Evolutionary conservation across 2,888 invertebrate genomes (phyloP).

Genomic region (Eupithecia centaureata): DNA sequence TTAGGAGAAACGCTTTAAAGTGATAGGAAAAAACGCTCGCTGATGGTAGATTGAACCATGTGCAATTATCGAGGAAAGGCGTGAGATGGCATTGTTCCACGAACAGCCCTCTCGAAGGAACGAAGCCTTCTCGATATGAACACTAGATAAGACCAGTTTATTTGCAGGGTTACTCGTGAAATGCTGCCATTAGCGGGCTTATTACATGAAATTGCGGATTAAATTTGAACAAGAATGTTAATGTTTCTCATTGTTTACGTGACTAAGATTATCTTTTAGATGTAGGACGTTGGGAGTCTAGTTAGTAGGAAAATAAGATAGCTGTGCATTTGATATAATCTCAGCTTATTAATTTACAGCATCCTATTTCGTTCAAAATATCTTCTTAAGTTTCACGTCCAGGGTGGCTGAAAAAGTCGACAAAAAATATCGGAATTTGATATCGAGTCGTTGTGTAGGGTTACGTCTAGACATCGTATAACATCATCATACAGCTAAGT

Average conservation of each 20-base stretch:
- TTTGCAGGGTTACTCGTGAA: slow-evolving; percentile 25
- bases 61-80: slow-evolving; percentile 46
- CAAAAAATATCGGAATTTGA: slow-evolving; percentile 68
- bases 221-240: slow-evolving; percentile 25
- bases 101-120: slow-evolving; percentile 49
- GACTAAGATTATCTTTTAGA: slow-evolving; percentile 40
- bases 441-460: slow-evolving; percentile 66
- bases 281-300: slow-evolving; percentile 42
- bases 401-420: slow-evolving; percentile 65
- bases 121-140: slow-evolving; percentile 54
- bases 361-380: slow-evolving; percentile 68
- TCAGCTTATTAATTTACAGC: slow-evolving; percentile 55
- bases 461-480: slow-evolving; percentile 73
- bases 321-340: slow-evolving; percentile 41
- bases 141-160: slow-evolving; percentile 35
- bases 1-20: slow-evolving; percentile 7
- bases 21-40: slow-evolving; percentile 28
- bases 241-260: slow-evolving; percentile 30
- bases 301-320: slow-evolving; percentile 44
- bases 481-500: slow-evolving; percentile 61
- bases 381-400: slow-evolving; percentile 71
- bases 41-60: slow-evolving; percentile 38
- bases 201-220: slow-evolving; percentile 30
- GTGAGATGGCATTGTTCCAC: slow-evolving; percentile 60
- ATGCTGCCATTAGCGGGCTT: slow-evolving; percentile 29